Base-by-base conservation (phyloP, 2,113 vertebrate genomes). In the Ictalurus furcatus region DNA sequence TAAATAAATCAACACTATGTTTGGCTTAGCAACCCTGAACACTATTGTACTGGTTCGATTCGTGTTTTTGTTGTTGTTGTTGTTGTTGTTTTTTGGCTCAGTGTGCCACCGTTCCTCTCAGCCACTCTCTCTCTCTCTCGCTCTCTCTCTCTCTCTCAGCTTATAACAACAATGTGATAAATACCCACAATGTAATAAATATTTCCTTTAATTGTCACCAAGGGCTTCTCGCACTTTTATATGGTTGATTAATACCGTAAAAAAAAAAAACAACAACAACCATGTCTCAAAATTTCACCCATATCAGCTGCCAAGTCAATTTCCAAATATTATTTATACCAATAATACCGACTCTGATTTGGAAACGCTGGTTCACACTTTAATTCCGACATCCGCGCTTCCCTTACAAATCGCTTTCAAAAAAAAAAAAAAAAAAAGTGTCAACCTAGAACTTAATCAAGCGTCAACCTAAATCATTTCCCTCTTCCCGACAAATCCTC, bases 401-500 rank as follows among this genome's bases (percentile, higher is more conserved):
- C 54, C 23, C 71, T 79, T 8, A 12, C 58, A 80, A 80, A 87
- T n/a, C 23, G 28, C 69, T 30, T 61, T 7, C 8, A 52, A n/a
- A 48, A 48, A 6, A 48, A 48, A 40, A 34, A 40, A 34, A 40
- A 40, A 40, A 48, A 86, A 86, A 59, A 87, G 34, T 65, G 61
- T 69, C 58, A 65, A 52, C 9, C 58, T 2, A 61, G 73, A 78
- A 87, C 34, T 80, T 80, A 80, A 56, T 80, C 78, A 56, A 80
- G 28, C 30, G 40, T 65, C 37, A 65, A 30, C 7, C 8, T 6
- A 52, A 48, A 87, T n/a, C 59, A n/a, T 61, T 21, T 59, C 19
- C 69, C 63, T 88, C 48, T 69, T 56, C 11, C 65, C 25, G 19
- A 58, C 48, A 44, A 87, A 80, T 80, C 37, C 74, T 63, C 11